Evolutionary conservation across 2,888 invertebrate species (phyloP).

Genomic region (Platycheirus albimanus): DNA sequence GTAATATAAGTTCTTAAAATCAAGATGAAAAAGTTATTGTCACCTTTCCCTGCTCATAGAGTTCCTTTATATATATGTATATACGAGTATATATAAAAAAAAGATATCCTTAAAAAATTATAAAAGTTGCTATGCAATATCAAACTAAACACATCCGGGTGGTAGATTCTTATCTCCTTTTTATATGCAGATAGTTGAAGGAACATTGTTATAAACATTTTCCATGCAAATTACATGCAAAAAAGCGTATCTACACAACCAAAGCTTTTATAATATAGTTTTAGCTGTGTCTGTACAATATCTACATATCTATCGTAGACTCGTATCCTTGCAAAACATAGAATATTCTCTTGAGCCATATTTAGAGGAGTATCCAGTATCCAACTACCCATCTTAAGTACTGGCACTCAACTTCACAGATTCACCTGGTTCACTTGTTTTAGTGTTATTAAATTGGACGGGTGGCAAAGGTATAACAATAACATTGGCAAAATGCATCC

Average conservation of each 20-base stretch:
- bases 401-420: slow-evolving; percentile 56
- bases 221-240: slow-evolving; percentile 39
- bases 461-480: slow-evolving; percentile 54
- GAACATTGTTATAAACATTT: slow-evolving; percentile 54
- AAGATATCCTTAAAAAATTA: background rate
- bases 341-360: slow-evolving; percentile 16
- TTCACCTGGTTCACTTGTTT: slow-evolving; percentile 70
- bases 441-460: slow-evolving; percentile 71
- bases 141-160: background rate
- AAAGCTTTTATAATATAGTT: background rate
- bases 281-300: no score
- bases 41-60: no score
- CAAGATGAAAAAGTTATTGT: no score
- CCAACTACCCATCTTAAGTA: slow-evolving; percentile 27
- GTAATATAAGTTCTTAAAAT: no score
- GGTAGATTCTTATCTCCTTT: slow-evolving; percentile 20
- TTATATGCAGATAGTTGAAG: slow-evolving; percentile 26
- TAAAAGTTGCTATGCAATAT: background rate
- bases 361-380: background rate
- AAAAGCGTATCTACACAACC: slow-evolving; percentile 17
- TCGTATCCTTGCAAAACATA: slow-evolving; percentile 4
- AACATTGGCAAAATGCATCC: slow-evolving; percentile 67
- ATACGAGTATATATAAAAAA: no score
- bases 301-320: no score
- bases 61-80: no score